Evolutionary conservation across 2,888 invertebrate species (phyloP), one percentile per base, ranked within the genome.

Genomic region (Ormyrus labotus): DNA sequence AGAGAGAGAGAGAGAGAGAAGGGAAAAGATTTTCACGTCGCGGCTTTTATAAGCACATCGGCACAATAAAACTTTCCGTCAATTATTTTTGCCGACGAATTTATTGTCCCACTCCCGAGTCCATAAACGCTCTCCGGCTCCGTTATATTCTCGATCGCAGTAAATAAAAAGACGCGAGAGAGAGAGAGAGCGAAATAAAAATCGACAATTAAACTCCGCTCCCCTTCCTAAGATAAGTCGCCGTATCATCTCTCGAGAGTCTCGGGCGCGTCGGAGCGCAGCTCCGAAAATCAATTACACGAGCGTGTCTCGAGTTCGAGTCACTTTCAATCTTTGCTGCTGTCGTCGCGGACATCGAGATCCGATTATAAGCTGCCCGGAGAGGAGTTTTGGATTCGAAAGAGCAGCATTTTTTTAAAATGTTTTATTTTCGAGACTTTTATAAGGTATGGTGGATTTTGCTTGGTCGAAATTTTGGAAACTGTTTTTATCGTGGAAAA

Each of bases 31-130:
- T 72, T 68, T 55, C 57, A 65, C 53, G 13, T 34, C 19, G 60
- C 57, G 13, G 51, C 57, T 10, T 13, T 19, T 9, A 34, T 13
- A 34, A 34, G 34, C 34, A 34, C 3, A 34, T 34, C 34, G 34
- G 34, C 34, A 78, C 58, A 65, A 69, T 78, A 71, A 71, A 78
- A 55, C 67, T 65, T 53, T 48, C 60, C 70, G 53, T 67, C 65
- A 68, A 73, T 78, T 78, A 73, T 68, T 78, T 71, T 65, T 48
- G n/a, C 34, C 19, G 34, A 53, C 50, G 48, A 73, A 78, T 73
- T 78, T 73, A 73, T 73, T 13, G 61, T 63, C 19, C 51, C 7
- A 45, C 11, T 13, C 45, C 34, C 53, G 7, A 60, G 45, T 53
- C 47, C 58, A 51, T 75, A 75, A 67, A 60, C 34, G 1, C 50